Percentiles rank a stretch among this genome's conserved stretches.
Conservation (phyloP, 2,888 invertebrate species). For the Ariolimax columbianus region DNA sequence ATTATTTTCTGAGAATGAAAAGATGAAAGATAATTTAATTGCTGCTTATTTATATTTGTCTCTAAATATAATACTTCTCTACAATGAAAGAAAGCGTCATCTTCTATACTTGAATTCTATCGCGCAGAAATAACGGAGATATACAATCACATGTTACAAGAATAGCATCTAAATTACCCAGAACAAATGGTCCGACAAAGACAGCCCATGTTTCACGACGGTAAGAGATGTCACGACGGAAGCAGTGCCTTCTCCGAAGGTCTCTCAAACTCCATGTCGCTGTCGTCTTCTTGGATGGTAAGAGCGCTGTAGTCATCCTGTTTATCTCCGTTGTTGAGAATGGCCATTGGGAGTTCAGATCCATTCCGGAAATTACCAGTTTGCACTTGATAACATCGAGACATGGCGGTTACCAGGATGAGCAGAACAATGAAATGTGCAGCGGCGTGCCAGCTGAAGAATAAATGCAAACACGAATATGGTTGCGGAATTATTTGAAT, state of each 20-base stretch:
- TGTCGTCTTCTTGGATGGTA: conserved; percentile 35
- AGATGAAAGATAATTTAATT: no score
- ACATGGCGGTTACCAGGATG: conserved; percentile 65
- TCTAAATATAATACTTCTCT: no score
- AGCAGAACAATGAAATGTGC: conserved; percentile 66
- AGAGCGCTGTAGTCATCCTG: conserved; percentile 25
- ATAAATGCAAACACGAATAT: no score
- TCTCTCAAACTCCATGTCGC: conserved; percentile 52
- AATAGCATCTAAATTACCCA: no score
- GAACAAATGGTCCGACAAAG: no score
- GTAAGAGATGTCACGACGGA: neutral
- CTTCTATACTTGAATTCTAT: no score
- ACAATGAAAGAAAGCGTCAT: no score
- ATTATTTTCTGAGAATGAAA: no score
- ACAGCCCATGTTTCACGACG: neutral
- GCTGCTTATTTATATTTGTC: no score
- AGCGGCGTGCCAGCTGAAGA: conserved; percentile 42
- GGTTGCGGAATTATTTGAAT: neutral
- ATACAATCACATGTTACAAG: no score
- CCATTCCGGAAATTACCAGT: neutral
- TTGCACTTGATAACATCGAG: conserved; percentile 53
- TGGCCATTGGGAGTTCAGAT: neutral
- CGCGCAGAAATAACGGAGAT: no score
- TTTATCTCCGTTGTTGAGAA: neutral
- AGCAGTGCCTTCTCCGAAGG: conserved; percentile 20